Evolutionary conservation across 2,888 invertebrate species (phyloP).

Genomic region (Kryphioiulus occultus): DNA sequence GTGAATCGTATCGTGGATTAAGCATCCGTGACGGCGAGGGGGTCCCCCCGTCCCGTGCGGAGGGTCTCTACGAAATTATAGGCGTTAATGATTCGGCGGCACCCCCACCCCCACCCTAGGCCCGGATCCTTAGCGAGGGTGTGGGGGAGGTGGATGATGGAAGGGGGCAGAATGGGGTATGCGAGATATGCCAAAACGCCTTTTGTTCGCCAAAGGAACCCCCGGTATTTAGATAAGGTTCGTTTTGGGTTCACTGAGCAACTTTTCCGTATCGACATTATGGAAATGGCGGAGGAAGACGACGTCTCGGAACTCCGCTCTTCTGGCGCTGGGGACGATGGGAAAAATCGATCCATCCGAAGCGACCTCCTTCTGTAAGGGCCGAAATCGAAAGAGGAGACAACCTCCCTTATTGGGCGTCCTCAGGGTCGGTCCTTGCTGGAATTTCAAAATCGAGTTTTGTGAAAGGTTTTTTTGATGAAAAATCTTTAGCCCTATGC

Average conservation of each 20-base stretch:
- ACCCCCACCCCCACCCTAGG: neutral
- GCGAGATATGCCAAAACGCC: slow-evolving; percentile 17
- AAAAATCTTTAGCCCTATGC: too few relatives aligned
- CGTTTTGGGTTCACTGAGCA: slow-evolving; percentile 27
- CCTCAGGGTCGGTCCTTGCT: too few relatives aligned
- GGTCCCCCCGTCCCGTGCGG: neutral
- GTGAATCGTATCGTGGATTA: slow-evolving; percentile 32
- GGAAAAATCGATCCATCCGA: neutral
- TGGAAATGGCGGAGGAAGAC: neutral
- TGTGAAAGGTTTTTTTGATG: too few relatives aligned
- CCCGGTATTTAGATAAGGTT: slow-evolving; percentile 40
- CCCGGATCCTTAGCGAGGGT: neutral
- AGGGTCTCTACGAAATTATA: neutral
- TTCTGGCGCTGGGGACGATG: neutral
- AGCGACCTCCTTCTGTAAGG: neutral
- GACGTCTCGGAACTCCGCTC: neutral
- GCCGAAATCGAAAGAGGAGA: neutral
- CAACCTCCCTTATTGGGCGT: too few relatives aligned
- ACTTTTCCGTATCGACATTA: slow-evolving; percentile 31
- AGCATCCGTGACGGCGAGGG: slow-evolving; percentile 37
- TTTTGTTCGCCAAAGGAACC: slow-evolving; percentile 33
- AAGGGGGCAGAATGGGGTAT: slow-evolving; percentile 16
- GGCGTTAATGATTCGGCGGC: neutral
- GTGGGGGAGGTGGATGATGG: neutral
- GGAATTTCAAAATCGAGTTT: too few relatives aligned